These are phyloP conservation scores for Pachyrhynchus sulphureomaculatus DNA, from an alignment of 1,140 invertebrate species.

Conservation along the genomic window DNA sequence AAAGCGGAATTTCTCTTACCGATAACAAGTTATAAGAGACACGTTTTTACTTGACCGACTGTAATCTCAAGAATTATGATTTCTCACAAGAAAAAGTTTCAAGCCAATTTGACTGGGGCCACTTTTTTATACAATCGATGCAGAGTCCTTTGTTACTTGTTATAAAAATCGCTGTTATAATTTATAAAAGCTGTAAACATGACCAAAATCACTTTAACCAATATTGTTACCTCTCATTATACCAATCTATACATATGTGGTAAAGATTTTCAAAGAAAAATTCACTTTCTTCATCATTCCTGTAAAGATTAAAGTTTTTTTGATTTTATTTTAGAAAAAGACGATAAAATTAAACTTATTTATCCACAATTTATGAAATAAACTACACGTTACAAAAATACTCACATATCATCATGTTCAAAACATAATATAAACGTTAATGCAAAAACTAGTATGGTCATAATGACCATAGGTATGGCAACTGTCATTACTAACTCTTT, in stretches of 20 bases:
- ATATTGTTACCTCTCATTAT: conserved; percentile 29
- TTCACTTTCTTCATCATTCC: conserved; percentile 47
- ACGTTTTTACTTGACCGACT: too few species aligned
- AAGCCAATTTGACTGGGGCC: too few species aligned
- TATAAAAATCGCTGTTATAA: too few species aligned
- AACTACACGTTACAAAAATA: too few species aligned
- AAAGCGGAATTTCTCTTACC: too few species aligned
- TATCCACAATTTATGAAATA: too few species aligned
- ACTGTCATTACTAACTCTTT: conserved; percentile 71
- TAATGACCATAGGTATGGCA: conserved; percentile 66
- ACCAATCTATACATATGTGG: conserved; percentile 50
- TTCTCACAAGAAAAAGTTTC: too few species aligned
- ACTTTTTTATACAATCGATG: too few species aligned
- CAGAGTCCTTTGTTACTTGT: too few species aligned
- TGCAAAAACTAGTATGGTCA: conserved; percentile 65
- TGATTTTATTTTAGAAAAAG: too few species aligned
- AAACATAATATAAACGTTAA: conserved; percentile 75
- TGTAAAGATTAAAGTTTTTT: conserved; percentile 40
- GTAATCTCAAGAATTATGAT: too few species aligned
- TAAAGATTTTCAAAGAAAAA: conserved; percentile 48
- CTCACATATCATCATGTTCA: conserved; percentile 78
- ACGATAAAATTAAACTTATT: conserved; percentile 10
- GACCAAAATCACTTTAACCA: background rate
- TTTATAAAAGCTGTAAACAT: background rate
- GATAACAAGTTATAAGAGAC: too few species aligned